Evolutionary conservation across 2,113 vertebrate genomes (phyloP).

Genomic region (Ophthalmolycus amberensis): DNA sequence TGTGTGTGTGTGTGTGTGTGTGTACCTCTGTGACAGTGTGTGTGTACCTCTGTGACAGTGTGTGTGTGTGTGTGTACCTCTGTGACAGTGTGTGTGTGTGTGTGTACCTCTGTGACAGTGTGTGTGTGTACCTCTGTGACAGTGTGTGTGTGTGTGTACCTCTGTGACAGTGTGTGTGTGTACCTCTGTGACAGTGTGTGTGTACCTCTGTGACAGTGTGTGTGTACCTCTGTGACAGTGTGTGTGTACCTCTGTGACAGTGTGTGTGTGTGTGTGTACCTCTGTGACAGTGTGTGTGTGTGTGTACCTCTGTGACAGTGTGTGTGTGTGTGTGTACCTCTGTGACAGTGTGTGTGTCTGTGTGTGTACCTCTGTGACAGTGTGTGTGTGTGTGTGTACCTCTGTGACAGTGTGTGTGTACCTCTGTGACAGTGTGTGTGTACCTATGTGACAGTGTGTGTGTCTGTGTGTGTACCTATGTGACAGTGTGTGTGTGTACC

Average conservation of each 20-base stretch:
- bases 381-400: neutral
- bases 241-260: no score
- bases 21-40: no score
- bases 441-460: neutral
- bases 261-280: slow-evolving; percentile 4
- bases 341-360: neutral
- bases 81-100: no score
- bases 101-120: no score
- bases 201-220: neutral
- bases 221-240: neutral
- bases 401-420: neutral
- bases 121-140: no score
- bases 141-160: slow-evolving; percentile 1
- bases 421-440: slow-evolving; percentile 1
- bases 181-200: neutral
- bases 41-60: no score
- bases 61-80: no score
- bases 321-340: neutral
- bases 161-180: neutral
- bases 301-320: neutral
- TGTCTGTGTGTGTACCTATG: neutral
- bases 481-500: neutral
- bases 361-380: neutral
- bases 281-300: neutral
- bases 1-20: no score